phyloP scores from a whole-genome alignment of 2,888 invertebrate species.

The Tenthredo livida region DNA sequence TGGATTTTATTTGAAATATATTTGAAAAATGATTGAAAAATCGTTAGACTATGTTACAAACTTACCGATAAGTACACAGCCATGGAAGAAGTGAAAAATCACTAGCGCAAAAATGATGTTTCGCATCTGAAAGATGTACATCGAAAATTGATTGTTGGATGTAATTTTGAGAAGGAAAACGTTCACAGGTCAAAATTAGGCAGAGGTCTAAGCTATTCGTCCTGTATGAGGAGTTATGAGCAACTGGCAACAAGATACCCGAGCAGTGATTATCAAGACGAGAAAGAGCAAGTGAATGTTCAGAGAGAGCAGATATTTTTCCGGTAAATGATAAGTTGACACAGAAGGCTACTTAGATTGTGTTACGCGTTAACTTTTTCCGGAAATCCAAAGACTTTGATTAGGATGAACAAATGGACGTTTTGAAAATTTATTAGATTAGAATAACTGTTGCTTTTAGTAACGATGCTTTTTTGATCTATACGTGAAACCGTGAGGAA shows the following conservation, averaged over 20 bases:
- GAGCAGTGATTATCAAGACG: neutral
- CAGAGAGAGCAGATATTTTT: conserved; percentile 7
- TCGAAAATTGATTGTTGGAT: neutral
- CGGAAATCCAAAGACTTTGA: neutral
- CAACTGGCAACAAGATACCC: conserved; percentile 18
- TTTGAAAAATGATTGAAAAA: neutral
- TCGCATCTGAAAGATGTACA: conserved; percentile 44
- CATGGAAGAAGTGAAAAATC: conserved; percentile 47
- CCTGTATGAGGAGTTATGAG: neutral
- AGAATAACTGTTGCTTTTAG: neutral
- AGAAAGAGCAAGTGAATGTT: neutral
- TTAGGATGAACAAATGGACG: neutral
- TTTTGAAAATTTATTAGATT: neutral
- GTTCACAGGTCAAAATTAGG: neutral
- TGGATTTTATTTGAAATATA: neutral
- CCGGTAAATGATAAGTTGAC: conserved; percentile 7
- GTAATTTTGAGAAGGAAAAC: neutral
- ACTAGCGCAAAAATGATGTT: conserved; percentile 32
- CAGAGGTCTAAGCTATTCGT: conserved; percentile 8
- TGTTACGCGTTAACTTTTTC: neutral
- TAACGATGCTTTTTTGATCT: neutral
- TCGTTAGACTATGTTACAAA: neutral
- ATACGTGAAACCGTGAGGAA: neutral
- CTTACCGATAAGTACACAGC: conserved; percentile 40
- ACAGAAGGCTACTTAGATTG: neutral